Evolutionary conservation across 2,113 vertebrate genomes (phyloP), one percentile per base, ranked within the genome.

Genomic region (Sardina pilchardus): DNA sequence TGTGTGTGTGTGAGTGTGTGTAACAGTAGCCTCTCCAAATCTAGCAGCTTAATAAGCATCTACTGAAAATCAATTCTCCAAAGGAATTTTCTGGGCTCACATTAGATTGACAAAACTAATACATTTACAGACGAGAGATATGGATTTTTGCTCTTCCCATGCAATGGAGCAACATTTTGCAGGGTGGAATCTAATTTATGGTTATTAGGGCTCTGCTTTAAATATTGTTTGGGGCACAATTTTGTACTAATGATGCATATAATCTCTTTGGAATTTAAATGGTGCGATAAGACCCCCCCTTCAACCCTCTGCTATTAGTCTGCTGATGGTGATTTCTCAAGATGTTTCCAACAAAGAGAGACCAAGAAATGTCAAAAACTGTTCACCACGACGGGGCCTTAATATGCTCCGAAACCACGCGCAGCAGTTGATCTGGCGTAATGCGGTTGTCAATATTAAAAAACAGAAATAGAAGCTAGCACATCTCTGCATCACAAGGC

Each of bases 241-340:
- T 94, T 95, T 94, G 92, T 91, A 89, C 88, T 94, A 94, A 94
- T 94, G 94, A 94, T 93, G 91, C 93, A 93, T 94, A 94, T 94
- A 90, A 93, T 94, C 94, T 91, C 93, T 94, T 93, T 93, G 92
- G 93, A 95, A 93, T 94, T 95, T 88, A 92, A 94, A 93, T 93
- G 88, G 87, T 87, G 91, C 94, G 91, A 93, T 94, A 91, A 92
- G 91, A 88, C 90, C 84, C 88, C 88, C 88, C 89, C 87, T 34
- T 85, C 89, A 88, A 19, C 89, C 88, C 90, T 84, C 67, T 67
- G 14, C 1, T 83, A 84, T 47, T n/a, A 80, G 44, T 80, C 89
- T 81, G 85, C 87, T 89, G 39, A 50, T 71, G 53, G 42, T 36
- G 34, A 59, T 71, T 48, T 87, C 80, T 82, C 67, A 34, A 39